phyloP scores from a whole-genome alignment of 2,797 vertebrate genomes.

The Squalus acanthias region DNA sequence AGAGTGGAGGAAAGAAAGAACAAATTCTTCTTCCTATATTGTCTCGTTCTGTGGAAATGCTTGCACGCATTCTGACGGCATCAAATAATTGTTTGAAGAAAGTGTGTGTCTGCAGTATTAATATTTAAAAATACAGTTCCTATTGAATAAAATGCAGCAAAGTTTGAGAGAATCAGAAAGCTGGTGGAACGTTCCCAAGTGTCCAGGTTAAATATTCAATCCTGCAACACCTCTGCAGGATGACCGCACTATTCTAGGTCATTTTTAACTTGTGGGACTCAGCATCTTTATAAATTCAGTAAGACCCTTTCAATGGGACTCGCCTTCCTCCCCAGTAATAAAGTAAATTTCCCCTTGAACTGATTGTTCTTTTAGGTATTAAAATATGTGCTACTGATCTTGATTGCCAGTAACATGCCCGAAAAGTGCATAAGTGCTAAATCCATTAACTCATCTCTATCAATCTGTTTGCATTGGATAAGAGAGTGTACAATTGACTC shows the following conservation, averaged over 20 bases:
- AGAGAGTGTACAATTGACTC: not conserved
- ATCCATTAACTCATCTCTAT: slow-evolving; percentile 2
- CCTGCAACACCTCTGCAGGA: not conserved
- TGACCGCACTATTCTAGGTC: not conserved
- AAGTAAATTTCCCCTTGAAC: not conserved
- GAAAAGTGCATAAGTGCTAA: not conserved
- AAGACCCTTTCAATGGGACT: not conserved
- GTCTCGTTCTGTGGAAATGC: not conserved
- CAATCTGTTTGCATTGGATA: not conserved
- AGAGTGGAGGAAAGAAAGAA: not conserved
- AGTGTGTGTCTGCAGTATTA: not conserved
- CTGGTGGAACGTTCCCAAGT: not conserved
- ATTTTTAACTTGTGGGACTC: not conserved
- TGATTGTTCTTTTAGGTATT: not conserved
- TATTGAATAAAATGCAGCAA: not conserved
- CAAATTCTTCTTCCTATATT: not conserved
- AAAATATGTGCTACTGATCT: not conserved
- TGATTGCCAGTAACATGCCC: not conserved
- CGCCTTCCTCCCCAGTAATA: not conserved
- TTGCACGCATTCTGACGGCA: not conserved
- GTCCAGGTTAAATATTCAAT: not conserved
- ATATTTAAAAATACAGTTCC: not conserved
- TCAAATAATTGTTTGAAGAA: not conserved
- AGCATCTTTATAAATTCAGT: slow-evolving; percentile 7
- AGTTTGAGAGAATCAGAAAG: not conserved